Base-by-base conservation (phyloP, 2,888 invertebrate genomes). In the Proisotoma minuta region DNA sequence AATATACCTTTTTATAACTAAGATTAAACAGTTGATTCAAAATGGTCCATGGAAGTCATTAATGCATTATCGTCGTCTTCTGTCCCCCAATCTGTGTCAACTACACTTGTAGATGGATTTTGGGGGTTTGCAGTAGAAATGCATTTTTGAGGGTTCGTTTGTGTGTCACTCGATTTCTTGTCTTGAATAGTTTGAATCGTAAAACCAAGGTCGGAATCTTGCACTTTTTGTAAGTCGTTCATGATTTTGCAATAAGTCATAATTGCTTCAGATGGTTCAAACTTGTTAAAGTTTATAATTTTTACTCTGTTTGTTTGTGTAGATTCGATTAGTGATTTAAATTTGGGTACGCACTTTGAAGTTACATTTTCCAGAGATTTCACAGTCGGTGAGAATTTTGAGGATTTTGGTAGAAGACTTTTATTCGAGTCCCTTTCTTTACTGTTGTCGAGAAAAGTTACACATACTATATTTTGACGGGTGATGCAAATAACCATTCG, bases 31-130 rank as follows among this genome's bases (percentile, higher is more conserved):
- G n/a, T n/a, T n/a, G n/a, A n/a, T n/a, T 66, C 60, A 12, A 58
- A 48, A 39, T 50, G 26, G 26, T 62, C 62, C 28, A 66, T 24
- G 3, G 66, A 62, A 29, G 43, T 50, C 20, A 66, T 39, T 5
- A 66, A 24, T 15, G 53, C 62, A 1, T 62, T 60, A n/a, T 66
- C 66, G 43, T 66, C 66, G 18, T 62, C 66, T 22, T 66, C 66
- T 20, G n/a, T n/a, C n/a, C 62, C 62, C 62, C n/a, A n/a, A n/a
- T n/a, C n/a, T n/a, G n/a, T n/a, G n/a, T n/a, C 5, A 10, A 58
- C 24, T 51, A 58, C 52, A 28, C 26, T 18, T 60, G 51, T 2
- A n/a, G n/a, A n/a, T n/a, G n/a, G n/a, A 20, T 39, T 22, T 4
- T 3, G 24, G 12, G 1, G 24, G 4, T 20, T 34, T 59, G 27